Evolutionary conservation across 2,113 vertebrate genomes (phyloP), one percentile per base, ranked within the genome.

Genomic region (Muntiacus muntjak): DNA sequence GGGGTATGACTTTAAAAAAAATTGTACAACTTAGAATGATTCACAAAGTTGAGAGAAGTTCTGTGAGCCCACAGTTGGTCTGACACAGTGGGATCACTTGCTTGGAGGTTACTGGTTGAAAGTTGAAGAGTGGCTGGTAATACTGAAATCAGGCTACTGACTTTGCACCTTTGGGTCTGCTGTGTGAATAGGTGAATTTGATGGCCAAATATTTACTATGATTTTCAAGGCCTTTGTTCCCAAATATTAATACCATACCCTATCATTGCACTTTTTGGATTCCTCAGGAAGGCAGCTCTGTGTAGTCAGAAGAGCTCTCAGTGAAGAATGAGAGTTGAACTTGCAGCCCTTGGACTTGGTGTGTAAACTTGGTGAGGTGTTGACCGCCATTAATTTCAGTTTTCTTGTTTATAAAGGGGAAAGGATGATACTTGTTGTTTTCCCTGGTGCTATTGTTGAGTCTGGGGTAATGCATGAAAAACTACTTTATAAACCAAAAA

Each of bases 401-500:
- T 87, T 91, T 40, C 79, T 89, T 36, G 4, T 78, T 91, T 67
- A 43, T 94, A 26, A 87, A 79, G 76, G 45, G 81, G 58, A 82
- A 71, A 50, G 15, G 47, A 11, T 50, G 67, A 33, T 5, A 2
- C 36, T 52, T 62, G 16, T 54, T 89, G 58, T 95, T 82, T 79
- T 96, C 89, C 58, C 47, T 21, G 76, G 87, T 91, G 40, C 87
- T 89, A 30, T 92, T 82, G 92, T 82, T 19, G n/a, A 45, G 28
- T 96, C 96, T 82, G 28, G 60, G 60, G 50, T 96, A 76, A 91
- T 67, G 26, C 14, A 1, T 94, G 93, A 81, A 79, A 96, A 94
- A 62, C 60, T 25, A n/a, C 87, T 97, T 94, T 87, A 43, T 87
- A 95, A 96, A 64, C 84, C 93, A 84, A 60, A 50, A 97, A 87